Conservation (phyloP, 2,888 invertebrate genomes). For the Apodemia duryi region DNA sequence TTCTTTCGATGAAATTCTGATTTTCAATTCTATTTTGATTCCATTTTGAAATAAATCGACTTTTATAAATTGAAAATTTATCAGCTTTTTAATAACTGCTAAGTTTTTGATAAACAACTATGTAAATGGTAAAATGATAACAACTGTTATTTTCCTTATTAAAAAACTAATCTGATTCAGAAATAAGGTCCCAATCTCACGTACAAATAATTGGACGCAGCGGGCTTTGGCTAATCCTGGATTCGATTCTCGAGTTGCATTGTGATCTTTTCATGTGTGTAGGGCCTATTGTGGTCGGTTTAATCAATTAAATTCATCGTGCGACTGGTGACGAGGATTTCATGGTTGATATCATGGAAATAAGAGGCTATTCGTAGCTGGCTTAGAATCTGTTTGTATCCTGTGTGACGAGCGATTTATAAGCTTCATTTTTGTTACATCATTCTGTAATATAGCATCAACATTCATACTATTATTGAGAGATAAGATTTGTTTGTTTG, state of each 20-base stretch:
- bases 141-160: background rate
- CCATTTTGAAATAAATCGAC: too few relatives aligned
- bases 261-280: constrained; percentile 49
- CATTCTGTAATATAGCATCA: background rate
- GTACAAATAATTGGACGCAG: constrained; percentile 45
- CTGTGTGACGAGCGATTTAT: background rate
- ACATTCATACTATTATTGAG: background rate
- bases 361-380: constrained; percentile 12
- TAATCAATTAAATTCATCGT: constrained; percentile 65
- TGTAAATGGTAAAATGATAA: background rate
- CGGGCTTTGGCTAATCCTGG: constrained; percentile 52
- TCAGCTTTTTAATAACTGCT: too few relatives aligned
- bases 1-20: too few relatives aligned
- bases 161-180: constrained; percentile 17
- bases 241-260: constrained; percentile 41
- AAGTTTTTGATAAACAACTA: too few relatives aligned
- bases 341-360: constrained; percentile 37
- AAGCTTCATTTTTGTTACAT: background rate
- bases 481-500: background rate
- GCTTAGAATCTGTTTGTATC: constrained; percentile 1
- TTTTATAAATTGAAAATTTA: too few relatives aligned
- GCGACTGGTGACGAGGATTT: constrained; percentile 44
- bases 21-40: too few relatives aligned
- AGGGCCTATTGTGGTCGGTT: constrained; percentile 46
- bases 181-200: constrained; percentile 37